Percentiles rank a stretch among this genome's conserved stretches.
Conservation (phyloP, 2,113 vertebrate genomes). For the Leptosomus discolor region DNA sequence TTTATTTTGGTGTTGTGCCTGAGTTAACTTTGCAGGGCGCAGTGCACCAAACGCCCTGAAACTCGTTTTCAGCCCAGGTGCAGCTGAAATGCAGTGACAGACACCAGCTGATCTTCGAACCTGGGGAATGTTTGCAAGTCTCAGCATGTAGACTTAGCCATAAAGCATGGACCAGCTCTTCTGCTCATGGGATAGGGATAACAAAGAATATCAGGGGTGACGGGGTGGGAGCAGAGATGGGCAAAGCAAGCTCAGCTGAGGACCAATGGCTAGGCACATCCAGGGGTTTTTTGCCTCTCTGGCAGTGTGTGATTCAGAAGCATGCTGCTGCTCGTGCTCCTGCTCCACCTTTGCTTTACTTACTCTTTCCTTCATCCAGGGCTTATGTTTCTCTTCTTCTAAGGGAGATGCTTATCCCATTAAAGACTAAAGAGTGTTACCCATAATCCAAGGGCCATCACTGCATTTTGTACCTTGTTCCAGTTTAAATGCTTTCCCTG, state of each 20-base stretch:
- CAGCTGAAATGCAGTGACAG: neutral
- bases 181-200: neutral
- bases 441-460: neutral
- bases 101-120: neutral
- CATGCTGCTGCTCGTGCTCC: fast-evolving
- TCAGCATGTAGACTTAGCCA: neutral
- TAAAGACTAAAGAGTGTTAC: neutral
- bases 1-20: neutral
- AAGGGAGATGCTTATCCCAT: neutral
- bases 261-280: neutral
- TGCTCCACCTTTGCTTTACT: neutral
- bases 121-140: neutral
- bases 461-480: neutral
- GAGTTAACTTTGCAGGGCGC: neutral
- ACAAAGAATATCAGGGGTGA: neutral
- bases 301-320: neutral
- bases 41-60: neutral
- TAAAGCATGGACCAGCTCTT: neutral
- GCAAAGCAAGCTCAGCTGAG: neutral
- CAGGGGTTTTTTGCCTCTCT: neutral
- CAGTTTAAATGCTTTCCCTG: neutral
- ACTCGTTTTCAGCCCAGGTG: neutral
- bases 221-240: neutral
- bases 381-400: neutral
- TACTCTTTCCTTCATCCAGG: neutral